phyloP scores from a whole-genome alignment of 2,888 invertebrate species.

The Drosophila atroscutellata region DNA sequence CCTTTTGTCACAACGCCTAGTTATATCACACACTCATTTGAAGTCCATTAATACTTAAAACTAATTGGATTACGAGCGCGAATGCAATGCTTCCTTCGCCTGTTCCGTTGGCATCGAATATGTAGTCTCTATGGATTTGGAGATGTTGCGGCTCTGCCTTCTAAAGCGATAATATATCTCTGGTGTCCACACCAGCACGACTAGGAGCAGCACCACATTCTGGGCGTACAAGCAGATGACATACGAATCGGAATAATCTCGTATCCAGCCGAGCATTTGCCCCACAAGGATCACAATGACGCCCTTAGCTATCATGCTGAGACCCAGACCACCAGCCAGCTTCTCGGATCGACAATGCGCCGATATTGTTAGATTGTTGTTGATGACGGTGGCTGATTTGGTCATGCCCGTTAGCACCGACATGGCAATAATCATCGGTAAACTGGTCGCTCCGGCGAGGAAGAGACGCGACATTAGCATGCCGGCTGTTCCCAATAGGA shows the following conservation, averaged over 20 bases:
- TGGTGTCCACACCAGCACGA: slow-evolving; percentile 87
- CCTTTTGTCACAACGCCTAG: slow-evolving; percentile 17
- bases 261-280: slow-evolving; percentile 88
- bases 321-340: slow-evolving; percentile 89
- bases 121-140: slow-evolving; percentile 68
- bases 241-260: slow-evolving; percentile 89
- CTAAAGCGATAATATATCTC: slow-evolving; percentile 86
- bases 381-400: slow-evolving; percentile 90
- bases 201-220: slow-evolving; percentile 86
- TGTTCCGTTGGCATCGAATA: slow-evolving; percentile 50
- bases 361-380: slow-evolving; percentile 89
- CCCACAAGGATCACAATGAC: slow-evolving; percentile 89
- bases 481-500: slow-evolving; percentile 87
- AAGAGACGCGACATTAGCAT: slow-evolving; percentile 87
- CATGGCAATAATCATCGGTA: slow-evolving; percentile 86
- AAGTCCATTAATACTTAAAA: slow-evolving; percentile 12
- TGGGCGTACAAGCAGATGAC: slow-evolving; percentile 88
- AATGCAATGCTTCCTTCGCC: slow-evolving; percentile 39
- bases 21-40: slow-evolving; percentile 51
- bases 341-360: slow-evolving; percentile 88
- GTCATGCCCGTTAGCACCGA: slow-evolving; percentile 89
- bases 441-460: slow-evolving; percentile 86
- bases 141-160: slow-evolving; percentile 67
- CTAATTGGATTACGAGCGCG: slow-evolving; percentile 28
- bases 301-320: slow-evolving; percentile 91